Conservation (phyloP, 64 coral and sea anemone genomes). For the Stylophora pistillata region DNA sequence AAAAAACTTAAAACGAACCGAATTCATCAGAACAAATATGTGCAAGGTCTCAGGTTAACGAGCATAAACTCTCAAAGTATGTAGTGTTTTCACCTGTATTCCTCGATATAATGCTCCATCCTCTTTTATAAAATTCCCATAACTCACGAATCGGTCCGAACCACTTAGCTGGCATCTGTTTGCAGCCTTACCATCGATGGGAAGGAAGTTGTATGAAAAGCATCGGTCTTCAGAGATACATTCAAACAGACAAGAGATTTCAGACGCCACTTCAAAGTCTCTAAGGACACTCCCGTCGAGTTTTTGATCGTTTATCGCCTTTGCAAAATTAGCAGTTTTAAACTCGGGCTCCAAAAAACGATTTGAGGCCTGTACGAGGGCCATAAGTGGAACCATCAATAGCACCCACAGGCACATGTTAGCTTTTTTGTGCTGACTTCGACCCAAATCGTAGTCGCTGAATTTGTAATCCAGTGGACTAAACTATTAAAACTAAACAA, state of each 20-base stretch:
- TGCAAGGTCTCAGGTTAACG: too few species aligned
- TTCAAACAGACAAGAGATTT: slow-evolving; percentile 15
- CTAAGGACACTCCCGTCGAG: background rate
- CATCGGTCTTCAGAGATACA: slow-evolving; percentile 20
- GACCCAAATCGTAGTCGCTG: too few species aligned
- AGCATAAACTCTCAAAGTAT: too few species aligned
- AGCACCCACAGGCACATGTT: background rate
- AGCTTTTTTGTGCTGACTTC: too few species aligned
- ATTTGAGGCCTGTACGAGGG: background rate
- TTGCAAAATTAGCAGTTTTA: background rate
- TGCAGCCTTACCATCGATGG: background rate
- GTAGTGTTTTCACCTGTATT: slow-evolving; percentile 8
- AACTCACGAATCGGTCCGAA: slow-evolving; percentile 5
- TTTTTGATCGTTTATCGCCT: background rate
- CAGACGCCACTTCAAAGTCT: background rate
- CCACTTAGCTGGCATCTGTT: slow-evolving; percentile 4
- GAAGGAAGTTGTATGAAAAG: slow-evolving; percentile 49
- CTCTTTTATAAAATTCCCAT: background rate
- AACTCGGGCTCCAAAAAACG: background rate
- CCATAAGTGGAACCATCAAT: background rate
- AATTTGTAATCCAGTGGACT: too few species aligned
- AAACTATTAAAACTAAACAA: too few species aligned
- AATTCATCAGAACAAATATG: too few species aligned
- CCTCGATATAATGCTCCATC: slow-evolving; percentile 10
- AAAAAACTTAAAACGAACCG: too few species aligned